Conservation (phyloP, 2,888 invertebrate species). For the Diadegma fenestrale region DNA sequence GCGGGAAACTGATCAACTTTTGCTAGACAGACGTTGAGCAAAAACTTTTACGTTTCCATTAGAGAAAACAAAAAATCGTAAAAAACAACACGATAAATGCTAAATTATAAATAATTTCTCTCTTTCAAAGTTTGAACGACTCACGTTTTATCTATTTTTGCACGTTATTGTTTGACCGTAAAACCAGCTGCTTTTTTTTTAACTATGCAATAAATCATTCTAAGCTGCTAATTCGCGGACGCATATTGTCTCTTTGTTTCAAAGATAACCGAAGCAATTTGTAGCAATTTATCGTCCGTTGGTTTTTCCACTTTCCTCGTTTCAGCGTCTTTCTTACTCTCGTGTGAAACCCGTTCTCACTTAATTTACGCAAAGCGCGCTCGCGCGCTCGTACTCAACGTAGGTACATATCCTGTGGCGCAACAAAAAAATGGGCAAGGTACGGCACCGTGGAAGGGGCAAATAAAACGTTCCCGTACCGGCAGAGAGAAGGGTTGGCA, state of each 20-base stretch:
- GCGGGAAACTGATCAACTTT: slow-evolving; percentile 50
- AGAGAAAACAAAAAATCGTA: neutral
- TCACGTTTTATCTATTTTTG: neutral
- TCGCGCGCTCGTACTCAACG: slow-evolving; percentile 36
- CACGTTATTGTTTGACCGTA: neutral
- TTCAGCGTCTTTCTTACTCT: slow-evolving; percentile 13
- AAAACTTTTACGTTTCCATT: slow-evolving; percentile 3
- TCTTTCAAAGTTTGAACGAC: neutral
- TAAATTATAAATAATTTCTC: neutral
- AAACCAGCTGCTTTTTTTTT: slow-evolving; percentile 3
- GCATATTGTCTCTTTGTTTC: slow-evolving; percentile 43
- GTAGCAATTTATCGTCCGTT: slow-evolving; percentile 52
- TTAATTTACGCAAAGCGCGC: slow-evolving; percentile 57
- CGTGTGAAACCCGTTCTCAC: slow-evolving; percentile 45
- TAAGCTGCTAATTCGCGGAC: slow-evolving; percentile 8
- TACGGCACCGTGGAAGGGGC: neutral
- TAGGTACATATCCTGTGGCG: slow-evolving; percentile 60
- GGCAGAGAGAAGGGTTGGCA: slow-evolving; percentile 55
- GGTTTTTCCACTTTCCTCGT: slow-evolving; percentile 6
- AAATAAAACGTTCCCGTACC: slow-evolving; percentile 31
- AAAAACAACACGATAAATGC: neutral
- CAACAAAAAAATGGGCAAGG: slow-evolving; percentile 28
- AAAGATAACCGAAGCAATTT: slow-evolving; percentile 54
- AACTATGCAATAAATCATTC: neutral
- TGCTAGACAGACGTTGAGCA: neutral